phyloP scores from a whole-genome alignment of 2,797 vertebrate genomes.

The Garrulus glandarius region DNA sequence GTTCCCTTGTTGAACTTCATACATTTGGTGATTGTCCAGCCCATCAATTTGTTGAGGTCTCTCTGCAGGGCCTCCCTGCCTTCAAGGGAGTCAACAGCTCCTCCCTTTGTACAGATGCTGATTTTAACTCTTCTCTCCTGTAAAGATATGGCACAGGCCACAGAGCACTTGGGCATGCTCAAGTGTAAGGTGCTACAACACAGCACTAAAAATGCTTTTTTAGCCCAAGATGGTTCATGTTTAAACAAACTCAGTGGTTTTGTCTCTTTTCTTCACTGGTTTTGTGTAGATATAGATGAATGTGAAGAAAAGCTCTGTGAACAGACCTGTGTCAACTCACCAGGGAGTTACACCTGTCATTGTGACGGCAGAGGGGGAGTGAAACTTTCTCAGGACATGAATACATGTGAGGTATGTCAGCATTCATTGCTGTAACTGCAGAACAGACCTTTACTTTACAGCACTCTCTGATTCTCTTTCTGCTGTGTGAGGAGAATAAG shows the following conservation, averaged over 20 bases:
- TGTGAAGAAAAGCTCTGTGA: constrained; percentile 85
- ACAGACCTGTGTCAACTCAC: constrained; percentile 88
- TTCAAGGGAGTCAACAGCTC: background rate
- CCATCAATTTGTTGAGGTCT: background rate
- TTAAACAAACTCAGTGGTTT: background rate
- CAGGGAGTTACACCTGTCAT: constrained; percentile 90
- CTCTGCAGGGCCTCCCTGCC: background rate
- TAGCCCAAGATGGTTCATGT: background rate
- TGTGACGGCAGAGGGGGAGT: constrained; percentile 91
- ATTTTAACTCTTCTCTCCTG: background rate
- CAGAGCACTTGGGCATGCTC: background rate
- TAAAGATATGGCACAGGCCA: background rate
- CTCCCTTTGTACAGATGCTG: background rate
- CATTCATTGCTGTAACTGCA: background rate
- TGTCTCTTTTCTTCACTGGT: background rate
- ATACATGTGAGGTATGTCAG: constrained; percentile 87
- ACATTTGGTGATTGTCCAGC: background rate
- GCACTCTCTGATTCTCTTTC: background rate
- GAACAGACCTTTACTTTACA: background rate
- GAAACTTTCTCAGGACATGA: constrained; percentile 86
- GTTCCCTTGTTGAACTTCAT: too few relatives aligned
- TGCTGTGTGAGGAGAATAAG: background rate
- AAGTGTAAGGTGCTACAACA: background rate
- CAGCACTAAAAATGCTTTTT: background rate
- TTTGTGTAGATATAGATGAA: constrained; percentile 88